Base-by-base conservation (phyloP, 2,888 invertebrate species). In the Prenolepis imparis region DNA sequence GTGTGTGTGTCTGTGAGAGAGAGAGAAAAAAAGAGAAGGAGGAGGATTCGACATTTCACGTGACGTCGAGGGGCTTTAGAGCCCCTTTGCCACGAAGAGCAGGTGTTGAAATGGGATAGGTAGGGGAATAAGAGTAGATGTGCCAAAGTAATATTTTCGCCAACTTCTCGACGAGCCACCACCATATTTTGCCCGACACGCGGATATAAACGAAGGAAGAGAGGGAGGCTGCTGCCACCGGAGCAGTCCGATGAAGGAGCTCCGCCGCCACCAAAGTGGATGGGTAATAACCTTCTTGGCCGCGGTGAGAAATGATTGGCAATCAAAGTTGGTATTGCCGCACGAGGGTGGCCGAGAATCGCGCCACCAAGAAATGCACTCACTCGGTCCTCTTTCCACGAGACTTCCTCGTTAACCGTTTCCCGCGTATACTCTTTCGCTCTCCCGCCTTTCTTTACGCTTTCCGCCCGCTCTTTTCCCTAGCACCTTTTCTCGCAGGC, bases 251-350 rank as follows among this genome's bases (percentile, higher is more conserved):
- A 75, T 67, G 82, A 81, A 84, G 81, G 68, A 80, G 84, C 72
- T 83, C 63, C 78, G 44, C 12, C 70, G 36, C 86, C 73, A 80
- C 66, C 74, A 83, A 87, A 88, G 91, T 87, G 87, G 88, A 88
- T 88, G 84, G 91, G 90, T 91, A 91, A 91, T 91, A 91, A 91
- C 90, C 87, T 91, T 91, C 89, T 88, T 86, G 59, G 87, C 85
- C 68, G 74, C 81, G 77, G 84, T 91, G 91, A 92, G 90, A 91
- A 93, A 93, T 90, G 91, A 92, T 92, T 92, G 92, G 90, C 92
- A 93, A 92, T 92, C 92, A 91, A 92, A 92, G 91, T 92, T 92
- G 90, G 90, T 91, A 91, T 90, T 90, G 87, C 72, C 87, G 64
- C 77, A 84, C 59, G 66, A 70, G 80, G 70, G 72, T 68, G 82